Base-by-base conservation (phyloP, 2,888 invertebrate genomes). In the Lapara coniferarum region DNA sequence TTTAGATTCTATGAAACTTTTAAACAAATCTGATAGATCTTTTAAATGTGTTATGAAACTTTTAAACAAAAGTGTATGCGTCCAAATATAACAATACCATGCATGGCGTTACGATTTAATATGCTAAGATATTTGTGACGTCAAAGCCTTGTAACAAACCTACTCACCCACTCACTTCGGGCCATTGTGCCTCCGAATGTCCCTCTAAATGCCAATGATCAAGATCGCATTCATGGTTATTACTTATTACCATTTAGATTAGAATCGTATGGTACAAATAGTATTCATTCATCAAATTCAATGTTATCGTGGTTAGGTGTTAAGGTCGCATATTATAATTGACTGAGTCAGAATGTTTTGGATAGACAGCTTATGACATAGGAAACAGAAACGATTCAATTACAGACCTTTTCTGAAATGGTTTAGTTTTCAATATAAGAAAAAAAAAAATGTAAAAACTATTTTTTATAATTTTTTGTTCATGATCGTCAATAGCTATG, bases 161-260 rank as follows among this genome's bases (percentile, higher is more conserved):
- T 63, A 55, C 10, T 19, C 63, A 63, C 63, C 63, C 63, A 63
- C 49, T 6, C 59, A 13, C 46, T 5, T 46, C 16, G 10, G 55
- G 19, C 55, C 55, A 55, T 63, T 46, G 46, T 25, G 63, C 46
- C 46, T 37, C 63, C 19, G 19, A 63, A 49, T 63, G 13, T 37
- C 46, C 46, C 63, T 46, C 46, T 63, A 63, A 63, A 63, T 46
- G 63, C 19, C 63, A 63, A 7, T 49, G 49, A 63, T 63, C 63
- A 63, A 69, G 58, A 59, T 55, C 56, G 10, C 19, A 55, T 55
- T 55, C 55, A 55, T 19, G 19, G 55, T 19, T 12, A 71, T 70
- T 71, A 66, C 46, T 19, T 12, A 71, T 70, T 71, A 66, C 46
- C 68, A 70, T 70, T 66, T 67, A 63, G 67, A 71, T 71, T 59